These are phyloP conservation scores for Mugil cephalus DNA, from an alignment of 2,113 vertebrate species.

Conservation along the genomic window DNA sequence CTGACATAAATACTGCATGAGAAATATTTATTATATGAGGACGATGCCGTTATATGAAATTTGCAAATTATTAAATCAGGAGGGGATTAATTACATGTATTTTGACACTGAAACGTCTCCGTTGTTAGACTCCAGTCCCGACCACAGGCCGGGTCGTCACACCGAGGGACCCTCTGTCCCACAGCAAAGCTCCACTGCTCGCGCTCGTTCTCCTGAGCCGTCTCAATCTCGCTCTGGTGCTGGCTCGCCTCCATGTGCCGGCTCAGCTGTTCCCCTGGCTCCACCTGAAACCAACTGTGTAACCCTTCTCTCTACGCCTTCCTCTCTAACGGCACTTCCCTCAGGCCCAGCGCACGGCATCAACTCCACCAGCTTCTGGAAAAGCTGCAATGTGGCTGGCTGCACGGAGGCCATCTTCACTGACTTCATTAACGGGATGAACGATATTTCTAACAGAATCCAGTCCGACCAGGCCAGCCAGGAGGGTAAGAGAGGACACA, in stretches of 20 bases:
- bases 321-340: neutral
- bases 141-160: neutral
- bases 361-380: slow-evolving; percentile 74
- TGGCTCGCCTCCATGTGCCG: neutral
- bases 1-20: no score
- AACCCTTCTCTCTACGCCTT: neutral
- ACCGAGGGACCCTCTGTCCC: neutral
- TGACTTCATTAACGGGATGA: slow-evolving; percentile 66
- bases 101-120: neutral
- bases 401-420: slow-evolving; percentile 77
- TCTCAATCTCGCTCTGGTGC: fast-evolving
- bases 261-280: neutral
- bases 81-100: neutral
- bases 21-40: no score
- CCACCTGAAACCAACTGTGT: neutral
- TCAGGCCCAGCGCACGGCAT: neutral
- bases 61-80: no score
- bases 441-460: slow-evolving; percentile 67
- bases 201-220: neutral
- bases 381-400: slow-evolving; percentile 68
- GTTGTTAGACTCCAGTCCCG: slow-evolving; percentile 1
- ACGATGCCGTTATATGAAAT: no score
- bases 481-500: slow-evolving; percentile 68
- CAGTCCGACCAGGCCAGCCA: slow-evolving; percentile 68
- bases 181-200: neutral